A percentile compares a stretch with the other conserved stretches of the same genome.
Evolutionary conservation across 2,113 vertebrate genomes (phyloP).

Genomic region (Vulpes vulpes): DNA sequence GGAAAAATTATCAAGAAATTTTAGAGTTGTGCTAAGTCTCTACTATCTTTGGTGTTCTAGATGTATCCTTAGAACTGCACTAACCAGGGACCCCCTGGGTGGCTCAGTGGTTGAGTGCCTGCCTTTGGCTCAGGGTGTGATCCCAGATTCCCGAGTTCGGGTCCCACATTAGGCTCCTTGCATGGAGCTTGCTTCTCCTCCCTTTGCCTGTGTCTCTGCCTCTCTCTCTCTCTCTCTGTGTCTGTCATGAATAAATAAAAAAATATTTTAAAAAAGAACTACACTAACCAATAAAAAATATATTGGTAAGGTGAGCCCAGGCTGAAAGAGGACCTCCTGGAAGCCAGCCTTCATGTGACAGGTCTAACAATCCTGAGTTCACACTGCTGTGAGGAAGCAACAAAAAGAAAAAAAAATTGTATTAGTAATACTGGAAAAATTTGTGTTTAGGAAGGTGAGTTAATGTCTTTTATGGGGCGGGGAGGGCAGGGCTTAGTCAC

Average conservation of each 20-base stretch:
- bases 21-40: conserved; percentile 10
- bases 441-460: conserved; percentile 17
- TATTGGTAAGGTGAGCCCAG: not conserved
- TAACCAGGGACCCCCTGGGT: not conserved
- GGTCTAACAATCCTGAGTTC: not conserved
- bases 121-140: too few relatives aligned
- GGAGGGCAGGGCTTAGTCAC: not conserved
- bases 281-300: not conserved
- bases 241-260: too few relatives aligned
- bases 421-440: not conserved
- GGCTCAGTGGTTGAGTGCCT: too few relatives aligned
- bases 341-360: not conserved
- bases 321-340: not conserved
- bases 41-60: not conserved
- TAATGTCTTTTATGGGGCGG: not conserved
- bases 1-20: conserved; percentile 31
- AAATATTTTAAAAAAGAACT: not conserved
- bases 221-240: too few relatives aligned
- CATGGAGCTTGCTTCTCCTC: too few relatives aligned
- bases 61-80: not conserved
- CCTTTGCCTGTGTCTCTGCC: too few relatives aligned
- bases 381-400: not conserved
- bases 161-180: too few relatives aligned
- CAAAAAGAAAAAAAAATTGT: not conserved
- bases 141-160: too few relatives aligned